Conservation (phyloP, 2,888 invertebrate genomes). For the Myopa tessellatipennis region DNA sequence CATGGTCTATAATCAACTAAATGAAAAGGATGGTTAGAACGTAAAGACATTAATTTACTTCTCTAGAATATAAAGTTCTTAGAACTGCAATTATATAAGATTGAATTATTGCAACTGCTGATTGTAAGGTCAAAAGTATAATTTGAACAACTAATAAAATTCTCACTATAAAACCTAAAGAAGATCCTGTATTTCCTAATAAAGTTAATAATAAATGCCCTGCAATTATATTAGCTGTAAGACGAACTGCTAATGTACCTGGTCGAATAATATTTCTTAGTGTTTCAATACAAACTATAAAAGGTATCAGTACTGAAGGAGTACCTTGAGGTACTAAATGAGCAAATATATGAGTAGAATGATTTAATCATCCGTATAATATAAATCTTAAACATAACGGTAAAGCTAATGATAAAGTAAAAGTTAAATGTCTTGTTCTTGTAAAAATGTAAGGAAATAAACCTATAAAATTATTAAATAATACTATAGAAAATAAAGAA, state of each 20-base stretch:
- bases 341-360: conserved; percentile 74
- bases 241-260: no score
- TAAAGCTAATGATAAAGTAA: conserved; percentile 73
- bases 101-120: no score
- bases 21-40: no score
- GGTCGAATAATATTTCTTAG: conserved; percentile 55
- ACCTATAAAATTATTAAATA: no score
- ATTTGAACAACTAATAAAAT: no score
- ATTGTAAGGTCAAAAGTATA: no score
- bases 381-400: conserved; percentile 76
- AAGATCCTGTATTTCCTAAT: no score
- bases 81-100: conserved; percentile 69
- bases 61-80: conserved; percentile 76
- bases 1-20: neutral
- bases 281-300: conserved; percentile 72
- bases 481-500: no score
- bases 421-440: conserved; percentile 66
- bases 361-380: conserved; percentile 59
- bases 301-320: conserved; percentile 74
- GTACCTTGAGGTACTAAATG: conserved; percentile 79
- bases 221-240: no score
- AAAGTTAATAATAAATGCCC: no score
- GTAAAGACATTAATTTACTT: conserved; percentile 63
- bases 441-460: conserved; percentile 34
- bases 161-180: no score